Evolutionary conservation across 2,113 vertebrate species (phyloP).

Genomic region (Platycercus adscitus): DNA sequence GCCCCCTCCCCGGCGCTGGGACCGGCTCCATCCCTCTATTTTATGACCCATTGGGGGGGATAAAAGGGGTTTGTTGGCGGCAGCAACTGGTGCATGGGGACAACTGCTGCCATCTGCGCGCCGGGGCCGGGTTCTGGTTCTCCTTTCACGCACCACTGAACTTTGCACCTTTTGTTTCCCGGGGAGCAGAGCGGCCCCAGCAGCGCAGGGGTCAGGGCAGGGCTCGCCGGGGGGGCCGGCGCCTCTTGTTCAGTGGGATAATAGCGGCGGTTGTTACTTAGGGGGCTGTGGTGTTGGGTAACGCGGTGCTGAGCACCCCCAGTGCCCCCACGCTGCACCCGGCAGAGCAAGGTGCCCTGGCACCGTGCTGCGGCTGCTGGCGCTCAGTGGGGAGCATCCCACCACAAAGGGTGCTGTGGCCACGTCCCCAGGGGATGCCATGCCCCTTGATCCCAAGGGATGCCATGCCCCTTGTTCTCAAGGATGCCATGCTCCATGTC

Average conservation of each 20-base stretch:
- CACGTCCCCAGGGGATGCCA: background rate
- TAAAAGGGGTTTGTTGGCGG: constrained; percentile 47
- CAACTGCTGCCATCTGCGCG: constrained; percentile 77
- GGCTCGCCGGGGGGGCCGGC: background rate
- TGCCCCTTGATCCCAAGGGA: background rate
- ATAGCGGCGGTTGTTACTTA: background rate
- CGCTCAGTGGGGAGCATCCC: background rate
- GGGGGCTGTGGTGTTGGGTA: background rate
- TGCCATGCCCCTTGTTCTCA: no score
- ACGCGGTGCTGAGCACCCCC: background rate
- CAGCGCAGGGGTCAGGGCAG: constrained; percentile 15
- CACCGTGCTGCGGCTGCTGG: background rate
- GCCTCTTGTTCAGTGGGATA: background rate
- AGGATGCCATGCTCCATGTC: background rate
- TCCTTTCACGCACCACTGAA: constrained; percentile 64
- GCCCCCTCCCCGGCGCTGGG: background rate
- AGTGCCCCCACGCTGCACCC: background rate
- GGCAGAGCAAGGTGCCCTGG: background rate
- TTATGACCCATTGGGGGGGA: constrained; percentile 21
- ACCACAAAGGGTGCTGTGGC: background rate
- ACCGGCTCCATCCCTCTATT: background rate
- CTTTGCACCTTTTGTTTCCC: constrained; percentile 71
- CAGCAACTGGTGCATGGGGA: constrained; percentile 44
- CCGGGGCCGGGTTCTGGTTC: constrained; percentile 1
- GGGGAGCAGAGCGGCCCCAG: constrained; percentile 15